Percentiles rank a stretch among this genome's conserved stretches.
These are phyloP conservation scores for Drosophila lini DNA, from an alignment of 1,140 invertebrate species.

Conservation along the genomic window DNA sequence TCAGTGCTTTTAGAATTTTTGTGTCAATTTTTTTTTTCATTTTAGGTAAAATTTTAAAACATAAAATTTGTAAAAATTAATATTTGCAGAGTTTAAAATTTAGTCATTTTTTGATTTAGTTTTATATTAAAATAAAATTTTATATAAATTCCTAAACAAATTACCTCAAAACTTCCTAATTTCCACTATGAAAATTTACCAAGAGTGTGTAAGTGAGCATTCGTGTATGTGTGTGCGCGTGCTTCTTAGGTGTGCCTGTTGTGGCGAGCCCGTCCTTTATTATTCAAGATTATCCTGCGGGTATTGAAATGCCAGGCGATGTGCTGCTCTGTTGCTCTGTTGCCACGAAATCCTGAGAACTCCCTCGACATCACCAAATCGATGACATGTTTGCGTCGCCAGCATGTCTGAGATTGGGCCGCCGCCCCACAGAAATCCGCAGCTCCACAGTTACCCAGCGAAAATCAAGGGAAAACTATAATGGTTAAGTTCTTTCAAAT, in stretches of 20 bases:
- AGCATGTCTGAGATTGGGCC: conserved; percentile 70
- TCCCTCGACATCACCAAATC: conserved; percentile 38
- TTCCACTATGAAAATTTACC: neutral
- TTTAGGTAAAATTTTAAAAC: neutral
- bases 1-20: neutral
- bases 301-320: conserved; percentile 61
- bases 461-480: conserved; percentile 50
- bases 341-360: conserved; percentile 34
- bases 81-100: too few relatives aligned
- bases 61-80: too few relatives aligned
- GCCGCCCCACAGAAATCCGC: neutral
- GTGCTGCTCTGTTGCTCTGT: conserved; percentile 38
- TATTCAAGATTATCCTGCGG: conserved; percentile 80
- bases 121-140: neutral
- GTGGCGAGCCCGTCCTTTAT: conserved; percentile 53
- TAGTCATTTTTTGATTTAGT: neutral
- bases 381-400: conserved; percentile 81
- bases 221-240: neutral
- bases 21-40: neutral
- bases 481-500: conserved; percentile 35
- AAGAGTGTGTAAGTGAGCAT: neutral
- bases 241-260: conserved; percentile 12
- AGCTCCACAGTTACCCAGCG: conserved; percentile 3
- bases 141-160: neutral
- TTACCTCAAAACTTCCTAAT: neutral